Percentiles rank a stretch among this genome's conserved stretches.
These are phyloP conservation scores for Porites cylindrica DNA, from an alignment of 92 coral and sea anemone genomes.

Conservation along the genomic window DNA sequence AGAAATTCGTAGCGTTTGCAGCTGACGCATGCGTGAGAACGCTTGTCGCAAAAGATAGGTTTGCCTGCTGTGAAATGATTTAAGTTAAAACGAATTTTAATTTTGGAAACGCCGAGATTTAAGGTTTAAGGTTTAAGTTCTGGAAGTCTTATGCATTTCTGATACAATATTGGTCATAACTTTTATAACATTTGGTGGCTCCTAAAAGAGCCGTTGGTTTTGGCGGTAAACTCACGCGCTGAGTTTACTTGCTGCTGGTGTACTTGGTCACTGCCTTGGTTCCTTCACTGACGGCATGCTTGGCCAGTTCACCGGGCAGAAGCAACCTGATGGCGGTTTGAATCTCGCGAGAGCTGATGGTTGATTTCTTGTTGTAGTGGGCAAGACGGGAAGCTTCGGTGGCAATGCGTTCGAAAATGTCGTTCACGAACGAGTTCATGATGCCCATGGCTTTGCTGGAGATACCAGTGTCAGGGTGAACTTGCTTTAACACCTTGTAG, in stretches of 20 bases:
- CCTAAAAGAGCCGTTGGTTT: constrained; percentile 68
- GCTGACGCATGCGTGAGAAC: no score
- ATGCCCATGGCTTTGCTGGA: constrained; percentile 97
- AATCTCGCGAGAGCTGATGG: constrained; percentile 91
- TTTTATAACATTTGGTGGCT: constrained; percentile 56
- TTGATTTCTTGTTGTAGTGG: constrained; percentile 85
- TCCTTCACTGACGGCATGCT: constrained; percentile 94
- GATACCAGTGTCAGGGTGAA: constrained; percentile 94
- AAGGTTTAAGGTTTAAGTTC: no score
- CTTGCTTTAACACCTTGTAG: constrained; percentile 92
- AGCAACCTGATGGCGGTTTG: constrained; percentile 78
- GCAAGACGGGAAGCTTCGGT: constrained; percentile 81
- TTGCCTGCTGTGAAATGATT: no score
- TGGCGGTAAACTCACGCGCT: constrained; percentile 6
- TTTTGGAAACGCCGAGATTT: no score
- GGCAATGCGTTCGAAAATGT: constrained; percentile 86
- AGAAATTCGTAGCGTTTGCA: no score
- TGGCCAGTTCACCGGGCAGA: constrained; percentile 87
- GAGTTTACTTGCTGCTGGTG: constrained; percentile 96
- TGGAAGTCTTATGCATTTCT: not conserved
- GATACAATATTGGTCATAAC: constrained; percentile 12
- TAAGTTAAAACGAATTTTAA: not conserved
- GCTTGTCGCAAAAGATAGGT: no score
- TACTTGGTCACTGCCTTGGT: constrained; percentile 96
- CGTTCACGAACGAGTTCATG: constrained; percentile 90